Percentiles rank a stretch among this genome's conserved stretches.
Evolutionary conservation across 2,113 vertebrate genomes (phyloP).

Genomic region (Strix aluco): DNA sequence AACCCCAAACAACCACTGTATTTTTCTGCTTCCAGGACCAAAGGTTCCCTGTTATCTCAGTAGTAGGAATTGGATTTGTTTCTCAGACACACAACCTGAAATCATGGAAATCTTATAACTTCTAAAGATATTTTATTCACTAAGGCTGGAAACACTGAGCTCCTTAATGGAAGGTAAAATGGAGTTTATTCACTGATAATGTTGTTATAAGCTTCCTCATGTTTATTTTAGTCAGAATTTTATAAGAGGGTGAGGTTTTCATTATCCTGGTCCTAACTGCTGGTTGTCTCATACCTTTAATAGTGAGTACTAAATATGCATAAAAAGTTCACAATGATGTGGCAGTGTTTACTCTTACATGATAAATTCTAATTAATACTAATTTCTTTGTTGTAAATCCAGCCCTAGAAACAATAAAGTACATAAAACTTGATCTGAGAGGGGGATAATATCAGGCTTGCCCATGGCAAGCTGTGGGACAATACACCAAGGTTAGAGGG

Average conservation of each 20-base stretch:
- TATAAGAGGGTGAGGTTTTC: background rate
- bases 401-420: background rate
- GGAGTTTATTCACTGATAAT: background rate
- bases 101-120: background rate
- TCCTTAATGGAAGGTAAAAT: background rate
- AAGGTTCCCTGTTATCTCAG: background rate
- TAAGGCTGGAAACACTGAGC: background rate
- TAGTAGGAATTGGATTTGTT: background rate
- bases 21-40: background rate
- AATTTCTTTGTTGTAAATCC: background rate
- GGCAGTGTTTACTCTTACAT: background rate
- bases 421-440: background rate
- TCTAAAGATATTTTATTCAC: background rate
- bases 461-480: background rate
- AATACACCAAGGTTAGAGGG: fast-evolving
- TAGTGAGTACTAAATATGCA: background rate
- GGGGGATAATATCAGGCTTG: background rate
- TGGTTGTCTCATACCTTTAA: background rate
- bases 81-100: background rate
- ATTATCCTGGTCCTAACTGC: background rate
- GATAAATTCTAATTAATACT: background rate
- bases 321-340: background rate
- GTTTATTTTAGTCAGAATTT: background rate
- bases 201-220: background rate
- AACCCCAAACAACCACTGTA: fast-evolving